These are phyloP conservation scores for Holothuria glaberrima DNA, from an alignment of 35 echinoderm and acorn worm genomes.

Conservation along the genomic window DNA sequence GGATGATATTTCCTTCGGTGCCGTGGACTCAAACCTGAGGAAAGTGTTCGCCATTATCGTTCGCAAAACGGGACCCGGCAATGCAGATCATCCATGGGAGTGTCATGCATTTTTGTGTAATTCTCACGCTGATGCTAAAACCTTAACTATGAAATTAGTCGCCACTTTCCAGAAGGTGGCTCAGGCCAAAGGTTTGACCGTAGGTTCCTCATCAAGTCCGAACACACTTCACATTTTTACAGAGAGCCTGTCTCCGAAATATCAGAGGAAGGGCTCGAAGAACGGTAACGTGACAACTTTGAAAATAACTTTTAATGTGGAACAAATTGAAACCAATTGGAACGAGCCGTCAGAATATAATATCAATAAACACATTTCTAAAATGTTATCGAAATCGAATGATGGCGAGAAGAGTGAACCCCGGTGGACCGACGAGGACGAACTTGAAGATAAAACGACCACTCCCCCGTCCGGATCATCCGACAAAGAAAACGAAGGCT, in stretches of 20 bases:
- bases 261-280: conserved; percentile 16
- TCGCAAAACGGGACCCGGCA: conserved; percentile 21
- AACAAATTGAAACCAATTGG: conserved; percentile 35
- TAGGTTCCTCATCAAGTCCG: conserved; percentile 16
- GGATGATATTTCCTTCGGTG: conserved; percentile 79
- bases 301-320: conserved; percentile 76
- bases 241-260: conserved; percentile 47
- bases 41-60: conserved; percentile 77
- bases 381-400: conserved; percentile 2
- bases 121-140: conserved; percentile 71
- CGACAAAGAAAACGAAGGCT: conserved; percentile 59
- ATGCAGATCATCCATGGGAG: conserved; percentile 49
- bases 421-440: too few relatives aligned
- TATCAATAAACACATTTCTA: conserved; percentile 35
- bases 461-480: not conserved
- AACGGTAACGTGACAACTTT: conserved; percentile 67
- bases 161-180: conserved; percentile 73
- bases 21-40: conserved; percentile 63
- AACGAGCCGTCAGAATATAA: conserved; percentile 19
- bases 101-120: conserved; percentile 92
- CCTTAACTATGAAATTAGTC: conserved; percentile 76
- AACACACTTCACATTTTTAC: conserved; percentile 71
- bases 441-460: not conserved
- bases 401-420: too few relatives aligned
- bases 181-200: conserved; percentile 20